Percentiles rank a stretch among this genome's conserved stretches.
These are phyloP conservation scores for Coranthus polyacanthus DNA, from an alignment of 2,797 vertebrate species.

Conservation along the genomic window DNA sequence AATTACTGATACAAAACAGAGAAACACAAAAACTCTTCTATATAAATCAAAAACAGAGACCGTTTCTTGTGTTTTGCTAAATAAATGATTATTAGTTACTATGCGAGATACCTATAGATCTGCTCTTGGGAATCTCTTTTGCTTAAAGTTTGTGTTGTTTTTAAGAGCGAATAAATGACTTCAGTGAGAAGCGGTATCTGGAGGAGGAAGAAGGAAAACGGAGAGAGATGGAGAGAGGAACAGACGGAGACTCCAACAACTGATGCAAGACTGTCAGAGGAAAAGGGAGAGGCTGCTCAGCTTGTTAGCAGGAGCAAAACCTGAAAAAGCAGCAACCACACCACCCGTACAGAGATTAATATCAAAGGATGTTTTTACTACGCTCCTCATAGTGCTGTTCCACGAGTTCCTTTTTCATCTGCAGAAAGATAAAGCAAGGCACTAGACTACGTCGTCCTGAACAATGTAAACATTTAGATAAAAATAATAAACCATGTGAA, in stretches of 20 bases:
- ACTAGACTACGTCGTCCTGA: background rate
- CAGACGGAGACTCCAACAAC: constrained; percentile 21
- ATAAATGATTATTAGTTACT: too few species aligned
- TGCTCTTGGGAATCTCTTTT: too few species aligned
- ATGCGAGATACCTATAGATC: too few species aligned
- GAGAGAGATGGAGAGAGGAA: constrained; percentile 9
- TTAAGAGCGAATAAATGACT: constrained; percentile 6
- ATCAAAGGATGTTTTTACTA: constrained; percentile 20
- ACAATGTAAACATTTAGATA: too few species aligned
- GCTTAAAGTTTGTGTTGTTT: background rate
- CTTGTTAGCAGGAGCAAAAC: constrained; percentile 52
- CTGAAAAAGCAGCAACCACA: constrained; percentile 26
- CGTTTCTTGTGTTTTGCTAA: too few species aligned
- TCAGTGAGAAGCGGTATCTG: constrained; percentile 9
- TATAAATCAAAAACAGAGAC: too few species aligned
- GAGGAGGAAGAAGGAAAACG: constrained; percentile 11
- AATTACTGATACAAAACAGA: too few species aligned
- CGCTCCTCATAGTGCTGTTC: background rate
- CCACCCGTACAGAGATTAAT: constrained; percentile 29
- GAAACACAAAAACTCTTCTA: too few species aligned
- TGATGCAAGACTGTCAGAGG: constrained; percentile 32
- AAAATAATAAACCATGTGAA: too few species aligned
- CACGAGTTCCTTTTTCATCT: background rate
- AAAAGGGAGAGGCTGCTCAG: constrained; percentile 17
- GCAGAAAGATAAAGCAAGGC: background rate